Evolutionary conservation across 2,888 invertebrate species (phyloP).

Genomic region (Pterostichus niger): DNA sequence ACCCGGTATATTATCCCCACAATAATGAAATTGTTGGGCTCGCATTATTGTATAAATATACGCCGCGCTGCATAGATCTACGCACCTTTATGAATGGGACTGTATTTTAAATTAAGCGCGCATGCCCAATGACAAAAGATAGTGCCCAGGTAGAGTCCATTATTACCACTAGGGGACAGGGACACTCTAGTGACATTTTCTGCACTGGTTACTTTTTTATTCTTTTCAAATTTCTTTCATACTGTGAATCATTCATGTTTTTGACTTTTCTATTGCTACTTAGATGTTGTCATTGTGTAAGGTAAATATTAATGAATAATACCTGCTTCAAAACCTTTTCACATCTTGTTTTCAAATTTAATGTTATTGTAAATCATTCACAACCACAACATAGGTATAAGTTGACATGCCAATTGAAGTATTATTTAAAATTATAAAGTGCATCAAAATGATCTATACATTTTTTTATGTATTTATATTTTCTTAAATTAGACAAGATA

Average conservation of each 20-base stretch:
- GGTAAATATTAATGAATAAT: conserved; percentile 41
- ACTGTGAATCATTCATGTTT: conserved; percentile 46
- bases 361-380: conserved; percentile 16
- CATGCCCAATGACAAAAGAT: conserved; percentile 55
- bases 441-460: too few species aligned
- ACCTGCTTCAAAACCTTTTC: conserved; percentile 7
- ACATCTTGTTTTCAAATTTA: conserved; percentile 41
- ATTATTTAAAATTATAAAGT: too few species aligned
- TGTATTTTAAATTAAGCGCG: conserved; percentile 59
- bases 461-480: too few species aligned
- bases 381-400: not conserved
- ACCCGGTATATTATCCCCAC: conserved; percentile 72
- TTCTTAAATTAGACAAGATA: too few species aligned
- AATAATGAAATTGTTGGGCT: conserved; percentile 76
- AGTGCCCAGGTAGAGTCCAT: conserved; percentile 56
- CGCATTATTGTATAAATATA: conserved; percentile 73
- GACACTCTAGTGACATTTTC: conserved; percentile 51
- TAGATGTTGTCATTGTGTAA: conserved; percentile 25
- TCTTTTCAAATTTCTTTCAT: conserved; percentile 47
- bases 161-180: conserved; percentile 32
- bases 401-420: not conserved
- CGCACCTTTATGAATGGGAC: conserved; percentile 25
- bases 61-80: conserved; percentile 20
- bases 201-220: conserved; percentile 56
- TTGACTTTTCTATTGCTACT: conserved; percentile 47